Conservation (phyloP, 1,140 invertebrate genomes). For the Papilio glaucus region DNA sequence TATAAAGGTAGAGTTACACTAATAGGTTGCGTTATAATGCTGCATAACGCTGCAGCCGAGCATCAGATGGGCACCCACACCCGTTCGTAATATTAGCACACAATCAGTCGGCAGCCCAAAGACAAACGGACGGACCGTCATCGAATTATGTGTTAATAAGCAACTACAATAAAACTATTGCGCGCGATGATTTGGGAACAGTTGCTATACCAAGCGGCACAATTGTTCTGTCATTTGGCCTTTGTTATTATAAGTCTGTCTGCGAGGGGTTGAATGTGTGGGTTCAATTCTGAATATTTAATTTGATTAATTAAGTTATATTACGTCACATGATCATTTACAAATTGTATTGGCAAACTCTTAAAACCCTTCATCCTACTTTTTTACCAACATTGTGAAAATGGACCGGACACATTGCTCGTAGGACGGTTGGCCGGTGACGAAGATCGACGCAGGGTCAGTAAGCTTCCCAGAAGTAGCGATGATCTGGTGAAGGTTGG, state of each 20-base stretch:
- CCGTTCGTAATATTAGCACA: slow-evolving; percentile 36
- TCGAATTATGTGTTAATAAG: slow-evolving; percentile 41
- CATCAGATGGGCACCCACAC: slow-evolving; percentile 31
- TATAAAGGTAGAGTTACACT: not conserved
- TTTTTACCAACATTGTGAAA: too few relatives aligned
- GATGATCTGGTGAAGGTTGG: too few relatives aligned
- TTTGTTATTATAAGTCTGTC: slow-evolving; percentile 8
- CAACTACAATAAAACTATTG: slow-evolving; percentile 22
- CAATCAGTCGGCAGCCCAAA: slow-evolving; percentile 29
- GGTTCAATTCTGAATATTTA: not conserved
- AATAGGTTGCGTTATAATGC: slow-evolving; percentile 7
- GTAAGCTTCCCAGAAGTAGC: too few relatives aligned
- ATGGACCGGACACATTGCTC: too few relatives aligned
- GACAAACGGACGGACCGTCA: slow-evolving; percentile 37
- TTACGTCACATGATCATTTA: not conserved
- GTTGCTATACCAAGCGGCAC: not conserved
- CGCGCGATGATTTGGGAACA: slow-evolving; percentile 21
- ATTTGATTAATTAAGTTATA: not conserved
- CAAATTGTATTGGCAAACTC: not conserved
- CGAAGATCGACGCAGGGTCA: too few relatives aligned
- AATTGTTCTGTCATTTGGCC: slow-evolving; percentile 10
- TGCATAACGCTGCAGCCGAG: not conserved
- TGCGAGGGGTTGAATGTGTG: not conserved
- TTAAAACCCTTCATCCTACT: too few relatives aligned
- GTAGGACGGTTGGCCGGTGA: too few relatives aligned